phyloP scores from a whole-genome alignment of 2,797 vertebrate genomes.

The Propithecus perrieri region DNA sequence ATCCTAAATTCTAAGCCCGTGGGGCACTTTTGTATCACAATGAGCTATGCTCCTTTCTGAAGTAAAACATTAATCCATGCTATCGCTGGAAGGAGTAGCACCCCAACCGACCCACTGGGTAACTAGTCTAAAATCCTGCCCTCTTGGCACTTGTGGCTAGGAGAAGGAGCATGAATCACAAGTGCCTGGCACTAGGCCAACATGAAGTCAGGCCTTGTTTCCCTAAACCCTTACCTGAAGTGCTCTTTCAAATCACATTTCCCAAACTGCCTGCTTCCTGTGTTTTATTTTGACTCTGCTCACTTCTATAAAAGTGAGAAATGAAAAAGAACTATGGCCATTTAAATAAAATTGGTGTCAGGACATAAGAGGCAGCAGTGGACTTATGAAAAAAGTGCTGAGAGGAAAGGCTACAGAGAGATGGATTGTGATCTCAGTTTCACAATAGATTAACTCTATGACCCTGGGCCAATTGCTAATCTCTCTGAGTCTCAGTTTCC shows the following conservation, averaged over 20 bases:
- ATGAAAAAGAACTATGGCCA: neutral
- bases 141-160: neutral
- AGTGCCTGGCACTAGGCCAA: neutral
- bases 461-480: neutral
- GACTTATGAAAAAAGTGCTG: neutral
- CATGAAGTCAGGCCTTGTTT: neutral
- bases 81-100: constrained; percentile 45
- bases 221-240: constrained; percentile 27
- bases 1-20: constrained; percentile 24
- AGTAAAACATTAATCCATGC: constrained; percentile 70
- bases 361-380: neutral
- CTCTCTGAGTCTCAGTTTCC: neutral
- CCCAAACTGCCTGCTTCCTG: neutral
- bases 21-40: neutral
- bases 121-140: constrained; percentile 28
- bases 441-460: neutral
- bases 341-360: neutral
- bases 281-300: neutral
- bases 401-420: neutral
- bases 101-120: constrained; percentile 19
- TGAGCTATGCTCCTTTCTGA: neutral
- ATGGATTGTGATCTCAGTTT: neutral
- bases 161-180: constrained; percentile 20
- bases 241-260: constrained; percentile 15
- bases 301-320: neutral